phyloP scores from a whole-genome alignment of 2,113 vertebrate species.

The Australoheros scitulus region DNA sequence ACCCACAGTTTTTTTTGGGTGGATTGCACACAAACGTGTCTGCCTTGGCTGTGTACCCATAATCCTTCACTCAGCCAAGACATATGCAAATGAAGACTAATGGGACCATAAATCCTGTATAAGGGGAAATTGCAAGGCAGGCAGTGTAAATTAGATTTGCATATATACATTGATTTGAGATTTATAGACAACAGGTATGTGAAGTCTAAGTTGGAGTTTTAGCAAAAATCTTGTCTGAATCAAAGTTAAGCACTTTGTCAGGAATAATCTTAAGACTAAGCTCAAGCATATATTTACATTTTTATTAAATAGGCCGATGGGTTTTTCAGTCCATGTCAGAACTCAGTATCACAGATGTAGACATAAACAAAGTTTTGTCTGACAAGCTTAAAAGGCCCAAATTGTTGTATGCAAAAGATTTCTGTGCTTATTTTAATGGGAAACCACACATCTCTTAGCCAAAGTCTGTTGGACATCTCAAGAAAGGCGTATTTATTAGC shows the following conservation, averaged over 20 bases:
- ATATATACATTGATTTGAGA: neutral
- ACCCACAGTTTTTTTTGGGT: neutral
- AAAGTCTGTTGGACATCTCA: neutral
- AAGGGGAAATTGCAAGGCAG: neutral
- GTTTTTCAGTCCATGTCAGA: neutral
- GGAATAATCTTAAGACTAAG: neutral
- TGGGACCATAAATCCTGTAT: neutral
- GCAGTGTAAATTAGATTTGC: neutral
- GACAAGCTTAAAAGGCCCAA: neutral
- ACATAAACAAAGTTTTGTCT: neutral
- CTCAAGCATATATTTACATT: neutral
- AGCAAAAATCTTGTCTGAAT: neutral
- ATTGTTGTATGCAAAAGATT: neutral
- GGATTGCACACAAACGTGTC: neutral
- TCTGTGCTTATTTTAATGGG: neutral
- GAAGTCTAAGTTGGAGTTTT: neutral
- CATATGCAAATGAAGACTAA: neutral
- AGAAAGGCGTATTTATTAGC: constrained; percentile 32
- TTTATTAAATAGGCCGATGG: neutral
- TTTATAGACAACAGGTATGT: neutral
- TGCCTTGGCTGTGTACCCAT: neutral
- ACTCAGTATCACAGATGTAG: neutral
- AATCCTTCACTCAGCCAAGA: neutral
- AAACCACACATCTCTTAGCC: neutral
- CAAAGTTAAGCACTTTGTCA: neutral